Evolutionary conservation across 1,140 invertebrate species (phyloP), one percentile per base, ranked within the genome.

Genomic region (Lysiphlebus fabarum): DNA sequence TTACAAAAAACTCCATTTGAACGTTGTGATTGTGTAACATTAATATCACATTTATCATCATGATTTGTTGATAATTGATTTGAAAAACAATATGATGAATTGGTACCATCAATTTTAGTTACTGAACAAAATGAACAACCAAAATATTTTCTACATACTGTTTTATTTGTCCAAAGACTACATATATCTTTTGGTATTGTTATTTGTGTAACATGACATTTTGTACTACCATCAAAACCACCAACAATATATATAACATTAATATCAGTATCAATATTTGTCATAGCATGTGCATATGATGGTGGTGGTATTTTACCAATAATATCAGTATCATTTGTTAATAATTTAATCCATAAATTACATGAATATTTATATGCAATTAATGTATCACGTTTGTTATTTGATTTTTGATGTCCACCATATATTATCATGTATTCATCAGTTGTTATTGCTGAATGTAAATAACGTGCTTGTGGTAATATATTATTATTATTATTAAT

Each of bases 381-480:
- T 0, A 95, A 76, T 9, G 87, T 84, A 70, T 91, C 87, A n/a
- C 84, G 84, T 7, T 85, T 82, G 67, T 86, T 86, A 56, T 86
- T 84, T 0, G 87, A 86, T 67, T 85, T 83, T 11, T 88, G 86
- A 9, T 86, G 81, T 34, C 95, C 94, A 6, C 94, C 95, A 70
- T 94, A 89, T 38, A 97, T 82, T 6, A 96, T 83, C 92, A 98
- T 94, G 67, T 91, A 93, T 53, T 92, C 87, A 47, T 91, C 88
- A 0, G 90, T 93, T 1, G 88, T 90, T 0, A 95, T 88, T 1
- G 93, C 92, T 0, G 92, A 89, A 79, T 96, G 95, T 47, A 97
- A 86, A 71, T 91, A 93, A 59, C 93, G 84, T 1, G 86, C 85
- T 56, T 86, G 81, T 0, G 92, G 92, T 62, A 77, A 67, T 56